phyloP scores from a whole-genome alignment of 30 jellyfish, hydroid and myxozoan species.

The Aurelia aurita complex sp. Pacific region DNA sequence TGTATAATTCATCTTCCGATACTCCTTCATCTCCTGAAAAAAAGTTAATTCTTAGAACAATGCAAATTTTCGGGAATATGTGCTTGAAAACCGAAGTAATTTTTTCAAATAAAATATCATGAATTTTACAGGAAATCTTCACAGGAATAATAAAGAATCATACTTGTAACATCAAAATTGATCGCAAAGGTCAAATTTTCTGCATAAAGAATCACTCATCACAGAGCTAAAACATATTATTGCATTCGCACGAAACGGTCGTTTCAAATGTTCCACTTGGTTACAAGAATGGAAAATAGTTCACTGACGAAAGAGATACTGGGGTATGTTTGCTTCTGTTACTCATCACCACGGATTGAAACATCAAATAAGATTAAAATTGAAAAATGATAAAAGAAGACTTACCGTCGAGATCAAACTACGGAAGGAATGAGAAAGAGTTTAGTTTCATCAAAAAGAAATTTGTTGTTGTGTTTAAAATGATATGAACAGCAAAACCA shows the following conservation, averaged over 20 bases:
- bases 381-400: neutral
- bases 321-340: neutral
- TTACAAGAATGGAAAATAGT: no score
- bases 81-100: neutral
- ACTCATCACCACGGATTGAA: neutral
- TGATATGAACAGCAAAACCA: neutral
- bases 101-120: neutral
- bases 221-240: no score
- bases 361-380: neutral
- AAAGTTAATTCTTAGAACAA: neutral
- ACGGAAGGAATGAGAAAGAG: conserved; percentile 4
- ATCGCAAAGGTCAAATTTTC: no score
- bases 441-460: neutral
- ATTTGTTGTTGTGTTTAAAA: neutral
- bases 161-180: no score
- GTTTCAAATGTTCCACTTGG: no score
- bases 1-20: conserved; percentile 59
- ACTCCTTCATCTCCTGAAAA: conserved; percentile 56
- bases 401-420: conserved; percentile 62
- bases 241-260: no score
- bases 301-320: neutral
- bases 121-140: no score
- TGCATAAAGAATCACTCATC: no score
- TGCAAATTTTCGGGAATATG: neutral
- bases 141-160: no score